Conservation (phyloP, 2,888 invertebrate species). For the Digitonthophagus gazella region DNA sequence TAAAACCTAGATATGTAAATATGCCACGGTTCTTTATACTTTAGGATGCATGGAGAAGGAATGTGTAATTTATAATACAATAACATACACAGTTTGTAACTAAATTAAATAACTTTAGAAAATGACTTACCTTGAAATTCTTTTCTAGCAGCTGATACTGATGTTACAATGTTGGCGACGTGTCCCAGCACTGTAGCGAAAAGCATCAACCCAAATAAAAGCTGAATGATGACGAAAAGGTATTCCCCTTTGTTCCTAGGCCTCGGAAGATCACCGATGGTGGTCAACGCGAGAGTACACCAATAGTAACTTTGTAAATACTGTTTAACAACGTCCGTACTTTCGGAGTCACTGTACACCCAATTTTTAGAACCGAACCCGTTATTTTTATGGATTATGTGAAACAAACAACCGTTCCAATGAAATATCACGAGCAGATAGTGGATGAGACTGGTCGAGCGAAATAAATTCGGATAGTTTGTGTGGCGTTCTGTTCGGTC, state of each 20-base stretch:
- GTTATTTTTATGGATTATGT: slow-evolving; percentile 94
- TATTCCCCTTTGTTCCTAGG: slow-evolving; percentile 94
- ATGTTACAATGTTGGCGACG: slow-evolving; percentile 97
- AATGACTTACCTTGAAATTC: slow-evolving; percentile 94
- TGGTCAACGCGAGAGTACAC: slow-evolving; percentile 95
- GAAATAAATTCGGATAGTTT: slow-evolving; percentile 95
- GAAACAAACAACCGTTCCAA: slow-evolving; percentile 99
- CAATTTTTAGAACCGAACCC: slow-evolving; percentile 92
- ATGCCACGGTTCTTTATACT: background rate
- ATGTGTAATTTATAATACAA: background rate
- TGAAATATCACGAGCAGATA: slow-evolving; percentile 98
- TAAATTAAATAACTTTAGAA: no score
- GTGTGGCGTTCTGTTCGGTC: slow-evolving; percentile 98
- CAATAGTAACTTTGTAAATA: slow-evolving; percentile 98
- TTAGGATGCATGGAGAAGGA: background rate
- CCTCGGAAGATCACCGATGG: slow-evolving; percentile 88
- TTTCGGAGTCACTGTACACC: slow-evolving; percentile 82
- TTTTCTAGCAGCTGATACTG: slow-evolving; percentile 93
- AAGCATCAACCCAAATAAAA: slow-evolving; percentile 89
- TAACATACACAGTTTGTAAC: background rate
- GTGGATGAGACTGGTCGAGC: slow-evolving; percentile 88
- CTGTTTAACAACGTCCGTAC: slow-evolving; percentile 86
- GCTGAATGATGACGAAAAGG: slow-evolving; percentile 91
- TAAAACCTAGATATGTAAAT: background rate
- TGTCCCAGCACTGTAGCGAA: slow-evolving; percentile 97